These are phyloP conservation scores for Stenoptilia bipunctidactyla DNA, from an alignment of 2,888 invertebrate genomes.

Conservation along the genomic window DNA sequence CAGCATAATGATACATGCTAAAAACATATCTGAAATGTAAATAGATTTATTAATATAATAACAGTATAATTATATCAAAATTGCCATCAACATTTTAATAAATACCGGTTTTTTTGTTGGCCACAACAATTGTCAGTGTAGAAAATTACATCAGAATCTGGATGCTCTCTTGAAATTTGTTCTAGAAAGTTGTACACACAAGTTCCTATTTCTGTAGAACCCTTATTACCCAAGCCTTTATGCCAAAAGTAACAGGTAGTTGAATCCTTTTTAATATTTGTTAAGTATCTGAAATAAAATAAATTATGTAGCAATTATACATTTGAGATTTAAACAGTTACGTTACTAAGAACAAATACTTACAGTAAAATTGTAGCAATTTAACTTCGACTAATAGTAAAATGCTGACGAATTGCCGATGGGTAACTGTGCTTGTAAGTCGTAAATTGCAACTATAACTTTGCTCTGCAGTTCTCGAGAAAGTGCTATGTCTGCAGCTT, in stretches of 20 bases:
- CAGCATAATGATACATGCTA: slow-evolving; percentile 11
- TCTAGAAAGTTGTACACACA: slow-evolving; percentile 6
- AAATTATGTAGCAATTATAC: too few species aligned
- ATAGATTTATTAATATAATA: too few species aligned
- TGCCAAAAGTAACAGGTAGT: slow-evolving; percentile 10
- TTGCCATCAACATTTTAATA: too few species aligned
- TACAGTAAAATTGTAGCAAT: slow-evolving; percentile 9
- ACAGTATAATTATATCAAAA: too few species aligned
- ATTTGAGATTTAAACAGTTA: too few species aligned
- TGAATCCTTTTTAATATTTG: background rate
- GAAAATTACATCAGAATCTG: slow-evolving; percentile 8
- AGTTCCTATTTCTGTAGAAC: slow-evolving; percentile 9
- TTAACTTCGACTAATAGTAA: slow-evolving; percentile 3
- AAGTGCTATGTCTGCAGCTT: slow-evolving; percentile 9
- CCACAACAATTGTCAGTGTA: slow-evolving; percentile 15
- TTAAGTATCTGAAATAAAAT: slow-evolving; percentile 1
- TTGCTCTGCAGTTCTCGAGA: too few species aligned
- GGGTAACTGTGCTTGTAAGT: slow-evolving; percentile 10
- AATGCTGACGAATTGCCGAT: slow-evolving; percentile 8
- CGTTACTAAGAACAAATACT: too few species aligned
- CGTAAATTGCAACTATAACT: slow-evolving; percentile 3
- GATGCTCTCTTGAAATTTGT: background rate
- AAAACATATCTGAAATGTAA: slow-evolving; percentile 8
- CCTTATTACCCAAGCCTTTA: slow-evolving; percentile 8
- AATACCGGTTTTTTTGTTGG: slow-evolving; percentile 11